A percentile compares a stretch with the other conserved stretches of the same genome.
Conservation (phyloP, 2,113 vertebrate species). For the Pardalotus punctatus region DNA sequence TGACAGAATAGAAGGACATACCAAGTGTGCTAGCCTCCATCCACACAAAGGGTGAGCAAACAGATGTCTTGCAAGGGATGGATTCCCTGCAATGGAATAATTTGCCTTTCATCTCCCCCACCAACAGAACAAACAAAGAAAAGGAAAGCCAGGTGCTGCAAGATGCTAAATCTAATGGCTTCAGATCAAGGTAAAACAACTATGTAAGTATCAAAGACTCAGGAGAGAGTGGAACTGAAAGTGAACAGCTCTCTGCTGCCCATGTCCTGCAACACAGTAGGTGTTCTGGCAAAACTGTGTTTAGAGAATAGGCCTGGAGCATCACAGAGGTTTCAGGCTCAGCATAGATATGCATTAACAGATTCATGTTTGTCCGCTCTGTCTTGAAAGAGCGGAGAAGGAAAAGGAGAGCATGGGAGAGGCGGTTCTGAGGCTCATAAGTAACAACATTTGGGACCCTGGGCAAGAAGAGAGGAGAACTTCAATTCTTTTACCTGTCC, state of each 20-base stretch:
- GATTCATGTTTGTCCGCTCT: background rate
- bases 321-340: background rate
- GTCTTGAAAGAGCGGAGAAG: background rate
- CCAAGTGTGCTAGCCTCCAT: background rate
- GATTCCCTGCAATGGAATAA: background rate
- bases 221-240: background rate
- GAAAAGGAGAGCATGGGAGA: background rate
- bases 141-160: background rate
- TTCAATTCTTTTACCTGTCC: conserved; percentile 68
- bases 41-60: background rate
- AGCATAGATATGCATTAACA: background rate
- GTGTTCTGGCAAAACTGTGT: background rate
- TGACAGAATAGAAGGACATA: background rate
- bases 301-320: background rate
- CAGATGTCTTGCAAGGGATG: background rate
- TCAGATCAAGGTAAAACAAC: background rate
- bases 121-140: background rate
- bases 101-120: background rate
- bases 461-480: background rate
- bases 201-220: background rate
- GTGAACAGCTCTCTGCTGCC: background rate
- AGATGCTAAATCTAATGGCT: background rate
- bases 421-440: background rate
- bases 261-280: rapidly evolving
- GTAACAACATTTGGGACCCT: background rate